These are phyloP conservation scores for Nyctalus aviator DNA, from an alignment of 2,797 vertebrate species.

Conservation along the genomic window DNA sequence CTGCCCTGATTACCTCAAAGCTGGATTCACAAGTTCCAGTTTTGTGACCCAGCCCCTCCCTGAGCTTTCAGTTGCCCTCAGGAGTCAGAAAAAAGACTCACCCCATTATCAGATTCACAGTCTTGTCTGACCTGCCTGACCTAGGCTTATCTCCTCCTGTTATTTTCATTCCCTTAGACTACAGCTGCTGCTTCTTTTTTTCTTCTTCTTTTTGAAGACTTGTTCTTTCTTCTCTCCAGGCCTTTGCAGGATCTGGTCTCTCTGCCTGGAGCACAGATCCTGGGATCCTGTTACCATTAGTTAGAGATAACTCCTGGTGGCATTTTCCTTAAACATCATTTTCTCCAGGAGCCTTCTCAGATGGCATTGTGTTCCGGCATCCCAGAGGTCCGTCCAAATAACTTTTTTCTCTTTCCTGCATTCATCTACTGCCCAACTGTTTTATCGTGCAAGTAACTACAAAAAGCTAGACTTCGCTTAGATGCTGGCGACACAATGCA, in stretches of 20 bases:
- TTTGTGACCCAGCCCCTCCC: neutral
- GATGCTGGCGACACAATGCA: neutral
- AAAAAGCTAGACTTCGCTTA: too few relatives aligned
- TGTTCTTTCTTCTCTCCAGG: neutral
- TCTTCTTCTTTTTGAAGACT: neutral
- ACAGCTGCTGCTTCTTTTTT: neutral
- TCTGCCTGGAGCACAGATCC: neutral
- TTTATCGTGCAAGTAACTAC: neutral
- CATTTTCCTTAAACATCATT: neutral
- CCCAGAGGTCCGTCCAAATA: neutral
- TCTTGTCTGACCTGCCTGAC: neutral
- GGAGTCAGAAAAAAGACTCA: neutral
- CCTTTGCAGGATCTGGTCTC: neutral
- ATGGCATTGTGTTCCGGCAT: neutral
- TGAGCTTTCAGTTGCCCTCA: neutral
- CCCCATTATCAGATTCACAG: neutral
- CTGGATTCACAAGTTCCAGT: neutral
- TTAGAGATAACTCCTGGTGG: neutral
- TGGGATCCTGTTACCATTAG: neutral
- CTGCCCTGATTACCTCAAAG: neutral
- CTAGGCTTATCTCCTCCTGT: neutral
- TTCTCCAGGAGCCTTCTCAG: neutral
- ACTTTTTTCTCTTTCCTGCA: neutral
- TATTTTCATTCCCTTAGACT: neutral
- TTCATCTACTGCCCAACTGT: neutral